Base-by-base conservation (phyloP, 2,888 invertebrate genomes). In the Polyommatus iphigenia region DNA sequence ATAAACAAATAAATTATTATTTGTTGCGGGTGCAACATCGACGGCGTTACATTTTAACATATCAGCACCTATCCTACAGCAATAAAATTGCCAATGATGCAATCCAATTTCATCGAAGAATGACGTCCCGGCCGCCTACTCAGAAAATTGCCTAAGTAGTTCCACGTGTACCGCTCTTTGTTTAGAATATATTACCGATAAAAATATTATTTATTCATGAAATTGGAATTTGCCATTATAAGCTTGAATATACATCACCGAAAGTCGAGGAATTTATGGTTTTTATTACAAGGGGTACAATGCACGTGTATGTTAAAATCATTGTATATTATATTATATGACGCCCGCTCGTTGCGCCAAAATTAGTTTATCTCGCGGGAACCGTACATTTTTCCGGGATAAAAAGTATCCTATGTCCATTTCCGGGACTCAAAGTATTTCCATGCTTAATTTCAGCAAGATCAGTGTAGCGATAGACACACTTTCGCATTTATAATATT, bases 51-150 rank as follows among this genome's bases (percentile, higher is more conserved):
- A 29, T 6, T 67, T 29, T 67, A 32, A 13, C 62, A 20, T 10
- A 6, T 18, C 67, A 67, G 18, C 29, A 13, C 67, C 67, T 67
- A 13, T 67, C 67, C 67, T 67, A 67, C 67, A 5, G 29, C 13
- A 67, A 5, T 1, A 32, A 24, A 67, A 32, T 13, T 18, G 29
- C 5, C 29, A 67, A 67, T 32, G 29, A 67, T 67, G 67, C 67
- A 67, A 67, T 67, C 67, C 67, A 67, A 67, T 67, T 67, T 67
- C 15, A 67, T 67, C 15, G 67, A 67, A 67, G 15, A 32, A 29
- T 67, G 29, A 67, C 67, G 67, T 29, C 67, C 67, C 29, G 13
- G 67, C 67, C 67, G 67, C 67, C 67, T 67, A 67, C 67, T 67
- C 67, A 67, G 67, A 67, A 67, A 67, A 67, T 29, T 67, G 62